Evolutionary conservation across 2,888 invertebrate species (phyloP), one percentile per base, ranked within the genome.

Genomic region (Eupelmus urozonus): DNA sequence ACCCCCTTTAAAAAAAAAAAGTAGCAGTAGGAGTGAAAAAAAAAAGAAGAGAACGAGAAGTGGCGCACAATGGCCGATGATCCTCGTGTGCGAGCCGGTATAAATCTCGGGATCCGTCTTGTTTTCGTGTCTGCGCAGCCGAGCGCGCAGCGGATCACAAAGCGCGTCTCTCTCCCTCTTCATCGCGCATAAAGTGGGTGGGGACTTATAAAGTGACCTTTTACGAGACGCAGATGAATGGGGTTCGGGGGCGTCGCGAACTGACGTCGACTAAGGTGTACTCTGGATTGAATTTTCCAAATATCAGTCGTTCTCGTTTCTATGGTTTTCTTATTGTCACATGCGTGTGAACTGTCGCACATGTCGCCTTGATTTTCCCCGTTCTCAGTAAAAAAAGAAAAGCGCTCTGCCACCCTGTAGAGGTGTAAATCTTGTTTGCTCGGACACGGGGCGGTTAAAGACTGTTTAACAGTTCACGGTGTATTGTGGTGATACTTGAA

Each of bases 151-250:
- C 85, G 84, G 84, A 86, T 86, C 76, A 87, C 85, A 86, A 88
- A 85, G 83, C 55, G 77, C 79, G 11, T 53, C 2, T 34, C 34
- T 34, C 9, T 34, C 9, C 9, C 34, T 34, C 9, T 34, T 34
- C 34, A 3, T n/a, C 13, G 81, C 83, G 82, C 82, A 84, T 84
- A 85, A 85, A 84, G 85, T 85, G 82, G 85, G 86, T 84, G 85
- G 85, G 29, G 84, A 85, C 85, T 84, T 85, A 85, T 86, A 85
- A 85, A 86, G 86, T 87, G 86, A 86, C 84, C 86, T 85, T 87
- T 87, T 85, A 87, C 84, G 87, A 83, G 57, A 25, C 66, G 23
- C n/a, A n/a, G 70, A 81, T 82, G 84, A 84, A 83, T 82, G 81
- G n/a, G n/a, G n/a, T n/a, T n/a, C n/a, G 78, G 80, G 81, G 77